Percentiles rank a stretch among this genome's conserved stretches.
phyloP scores from a whole-genome alignment of 2,888 invertebrate genomes.

The Ectobius pallidus region DNA sequence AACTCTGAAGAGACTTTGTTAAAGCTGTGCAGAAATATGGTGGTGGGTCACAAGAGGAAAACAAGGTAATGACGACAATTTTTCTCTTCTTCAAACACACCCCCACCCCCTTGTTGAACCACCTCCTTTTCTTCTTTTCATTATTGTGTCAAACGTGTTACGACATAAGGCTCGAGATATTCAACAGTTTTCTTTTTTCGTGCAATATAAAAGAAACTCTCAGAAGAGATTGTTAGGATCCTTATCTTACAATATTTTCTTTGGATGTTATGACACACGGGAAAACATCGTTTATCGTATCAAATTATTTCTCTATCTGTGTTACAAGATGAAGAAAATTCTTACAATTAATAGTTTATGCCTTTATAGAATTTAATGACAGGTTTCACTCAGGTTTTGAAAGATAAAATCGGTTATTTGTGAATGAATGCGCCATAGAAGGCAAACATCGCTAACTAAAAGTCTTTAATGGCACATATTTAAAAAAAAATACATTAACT shows the following conservation, averaged over 20 bases:
- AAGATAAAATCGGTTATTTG: too few species aligned
- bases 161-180: not conserved
- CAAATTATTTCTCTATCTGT: too few species aligned
- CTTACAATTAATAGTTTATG: too few species aligned
- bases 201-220: not conserved
- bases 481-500: too few species aligned
- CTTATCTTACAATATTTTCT: not conserved
- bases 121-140: conserved; percentile 7
- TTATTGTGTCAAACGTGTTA: conserved; percentile 17
- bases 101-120: not conserved
- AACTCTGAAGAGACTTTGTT: conserved; percentile 9
- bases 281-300: not conserved
- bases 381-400: too few species aligned
- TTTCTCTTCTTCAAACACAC: conserved; percentile 20
- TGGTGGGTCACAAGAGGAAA: conserved; percentile 29
- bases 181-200: conserved; percentile 19
- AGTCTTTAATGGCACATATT: too few species aligned
- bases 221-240: not conserved
- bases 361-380: too few species aligned
- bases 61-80: conserved; percentile 30
- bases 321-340: too few species aligned
- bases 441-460: too few species aligned
- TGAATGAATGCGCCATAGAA: too few species aligned
- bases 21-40: conserved; percentile 1
- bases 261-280: not conserved